Base-by-base conservation (phyloP, 2,113 vertebrate species). In the Notothenia coriiceps region DNA sequence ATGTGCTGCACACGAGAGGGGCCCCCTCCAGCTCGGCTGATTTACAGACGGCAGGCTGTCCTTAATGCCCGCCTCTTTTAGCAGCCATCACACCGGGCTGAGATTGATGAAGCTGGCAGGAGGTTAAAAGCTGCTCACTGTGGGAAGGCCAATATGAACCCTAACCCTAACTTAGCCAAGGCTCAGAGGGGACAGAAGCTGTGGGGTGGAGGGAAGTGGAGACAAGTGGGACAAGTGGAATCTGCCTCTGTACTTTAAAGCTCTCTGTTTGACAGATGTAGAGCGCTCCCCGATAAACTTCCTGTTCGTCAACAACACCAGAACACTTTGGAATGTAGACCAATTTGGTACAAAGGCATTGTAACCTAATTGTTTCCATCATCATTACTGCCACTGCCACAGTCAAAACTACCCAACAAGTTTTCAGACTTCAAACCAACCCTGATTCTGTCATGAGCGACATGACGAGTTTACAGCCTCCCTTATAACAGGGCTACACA, bases 111-210 rank as follows among this genome's bases (percentile, higher is more conserved):
- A 89, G 82, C 87, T 89, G 88, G 90, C 89, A 89, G 90, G 89
- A 90, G 85, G 92, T 87, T 94, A 93, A 94, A 93, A 88, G 89
- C 91, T 91, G 86, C 85, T 91, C 76, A 47, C 85, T 86, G 91
- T 90, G 89, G 88, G 93, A 94, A 93, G 91, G 63, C 86, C 86
- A 82, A 79, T 43, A 67, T 88, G 88, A 93, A 92, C 91, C 86
- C 86, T 87, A 81, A 93, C 91, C 89, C 35, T 88, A 65, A 20
- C 66, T 85, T 70, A 83, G 91, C 82, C 75, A 44, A 83, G 82
- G 74, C 84, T 91, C 72, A 76, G 80, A 61, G 57, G 80, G 78
- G 78, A 86, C 77, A 85, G 86, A 78, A 71, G 83, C 74, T 70
- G 52, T 43, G 13, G 12, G 14, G 12, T 4, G 44, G 71, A 65